Percentiles rank a stretch among this genome's conserved stretches.
Evolutionary conservation across 2,113 vertebrate genomes (phyloP).

Genomic region (Orientallactaga bullata): DNA sequence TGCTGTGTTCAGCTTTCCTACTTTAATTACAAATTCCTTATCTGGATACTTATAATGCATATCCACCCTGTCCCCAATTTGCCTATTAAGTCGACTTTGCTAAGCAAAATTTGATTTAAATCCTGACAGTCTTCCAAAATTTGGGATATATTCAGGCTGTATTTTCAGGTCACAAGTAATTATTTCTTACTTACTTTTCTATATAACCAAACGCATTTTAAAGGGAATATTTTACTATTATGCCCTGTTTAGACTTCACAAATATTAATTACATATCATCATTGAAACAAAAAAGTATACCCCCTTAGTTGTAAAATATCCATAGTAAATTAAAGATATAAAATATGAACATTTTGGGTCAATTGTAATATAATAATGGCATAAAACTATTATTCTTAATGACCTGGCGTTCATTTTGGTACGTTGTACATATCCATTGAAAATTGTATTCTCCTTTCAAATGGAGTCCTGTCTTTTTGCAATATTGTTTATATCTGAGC

Average conservation of each 20-base stretch:
- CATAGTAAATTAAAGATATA: constrained; percentile 85
- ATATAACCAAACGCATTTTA: constrained; percentile 83
- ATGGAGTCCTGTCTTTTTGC: constrained; percentile 82
- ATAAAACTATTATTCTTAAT: constrained; percentile 84
- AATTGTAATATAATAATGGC: constrained; percentile 85
- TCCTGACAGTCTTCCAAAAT: constrained; percentile 67
- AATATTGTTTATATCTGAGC: constrained; percentile 84
- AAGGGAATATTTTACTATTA: constrained; percentile 83
- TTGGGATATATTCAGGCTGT: constrained; percentile 53
- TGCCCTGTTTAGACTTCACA: constrained; percentile 80
- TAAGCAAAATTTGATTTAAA: background rate
- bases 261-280: constrained; percentile 82
- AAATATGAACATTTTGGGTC: constrained; percentile 83
- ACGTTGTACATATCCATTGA: constrained; percentile 71
- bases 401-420: constrained; percentile 78
- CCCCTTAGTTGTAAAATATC: constrained; percentile 83
- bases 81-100: background rate
- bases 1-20: background rate
- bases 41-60: background rate
- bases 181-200: constrained; percentile 85
- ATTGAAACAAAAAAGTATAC: constrained; percentile 82
- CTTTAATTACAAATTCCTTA: background rate
- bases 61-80: background rate
- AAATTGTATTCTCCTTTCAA: constrained; percentile 81
- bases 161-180: constrained; percentile 77